Base-by-base conservation (phyloP, 2,888 invertebrate species). In the Polia nebulosa region DNA sequence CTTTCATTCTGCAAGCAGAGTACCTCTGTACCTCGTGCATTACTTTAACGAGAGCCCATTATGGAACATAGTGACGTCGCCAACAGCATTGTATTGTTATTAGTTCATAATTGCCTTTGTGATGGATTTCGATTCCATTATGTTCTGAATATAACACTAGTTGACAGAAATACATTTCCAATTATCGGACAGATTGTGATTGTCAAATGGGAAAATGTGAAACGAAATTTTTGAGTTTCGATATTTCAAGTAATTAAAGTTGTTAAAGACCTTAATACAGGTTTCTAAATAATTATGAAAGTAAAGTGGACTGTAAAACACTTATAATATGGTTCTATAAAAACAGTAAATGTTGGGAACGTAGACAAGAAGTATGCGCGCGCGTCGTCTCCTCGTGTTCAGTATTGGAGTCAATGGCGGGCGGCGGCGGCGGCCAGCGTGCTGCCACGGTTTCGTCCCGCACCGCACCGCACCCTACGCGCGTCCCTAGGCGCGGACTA, bases 11-110 rank as follows among this genome's bases (percentile, higher is more conserved):
- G 34, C 36, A 25, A 32, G 32, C 17, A 20, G 17, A 25, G 29
- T 36, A 59, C 4, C 1, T 74, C 39, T 47, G 49, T 45, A 44
- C 32, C 4, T 58, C 34, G 13, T 29, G n/a, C 75, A 74, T 74
- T 75, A 78, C 53, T 44, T 22, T 74, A 74, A 44, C 29, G 64
- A 78, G 58, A 72, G 44, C 53, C 32, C 11, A 78, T 73, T 64
- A 56, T 20, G n/a, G 39, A 51, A 45, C 9, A 7, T 11, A 25
- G 41, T 73, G 45, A 39, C 6, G 29, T 51, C 8, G 3, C n/a
- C 41, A 41, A 36, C 7, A 20, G 27, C 2, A 44, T 25, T 71
- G 44, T 49, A 27, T 6, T 41, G 9, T 29, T n/a, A 47, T 47
- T 47, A 39, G 8, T 45, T 25, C 4, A 17, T 41, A 9, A 47